These are phyloP conservation scores for Columba janthina DNA, from an alignment of 2,113 vertebrate species.

Conservation along the genomic window DNA sequence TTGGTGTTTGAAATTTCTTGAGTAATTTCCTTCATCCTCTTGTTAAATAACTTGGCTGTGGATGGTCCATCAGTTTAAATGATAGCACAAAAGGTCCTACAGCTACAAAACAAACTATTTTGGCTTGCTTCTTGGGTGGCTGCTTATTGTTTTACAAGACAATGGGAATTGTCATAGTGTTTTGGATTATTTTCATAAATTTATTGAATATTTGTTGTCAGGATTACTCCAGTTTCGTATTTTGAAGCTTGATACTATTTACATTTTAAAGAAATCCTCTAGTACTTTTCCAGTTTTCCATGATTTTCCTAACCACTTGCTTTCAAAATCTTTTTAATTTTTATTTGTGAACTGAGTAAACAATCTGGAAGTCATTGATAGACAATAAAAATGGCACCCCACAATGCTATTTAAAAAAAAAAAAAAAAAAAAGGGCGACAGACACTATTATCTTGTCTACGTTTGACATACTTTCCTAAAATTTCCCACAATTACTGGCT, in stretches of 20 bases:
- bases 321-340: constrained; percentile 35
- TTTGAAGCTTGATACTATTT: constrained; percentile 31
- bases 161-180: constrained; percentile 39
- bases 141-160: constrained; percentile 54
- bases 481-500: constrained; percentile 57
- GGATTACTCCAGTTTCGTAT: constrained; percentile 4
- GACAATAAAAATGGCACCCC: constrained; percentile 50
- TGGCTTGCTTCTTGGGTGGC: constrained; percentile 53
- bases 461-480: constrained; percentile 50
- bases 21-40: background rate
- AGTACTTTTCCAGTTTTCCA: background rate
- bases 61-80: background rate
- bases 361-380: constrained; percentile 62
- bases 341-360: constrained; percentile 38
- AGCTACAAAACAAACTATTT: constrained; percentile 52
- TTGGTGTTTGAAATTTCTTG: background rate
- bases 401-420: background rate
- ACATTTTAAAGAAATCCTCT: constrained; percentile 12
- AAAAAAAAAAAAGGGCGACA: background rate
- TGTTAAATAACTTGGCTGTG: constrained; percentile 5
- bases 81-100: constrained; percentile 41
- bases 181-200: constrained; percentile 50
- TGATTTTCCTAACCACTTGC: background rate
- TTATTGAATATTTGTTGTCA: constrained; percentile 51
- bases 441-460: constrained; percentile 50